Evolutionary conservation across 2,888 invertebrate genomes (phyloP).

Genomic region (Pachliopta kotzebuea): DNA sequence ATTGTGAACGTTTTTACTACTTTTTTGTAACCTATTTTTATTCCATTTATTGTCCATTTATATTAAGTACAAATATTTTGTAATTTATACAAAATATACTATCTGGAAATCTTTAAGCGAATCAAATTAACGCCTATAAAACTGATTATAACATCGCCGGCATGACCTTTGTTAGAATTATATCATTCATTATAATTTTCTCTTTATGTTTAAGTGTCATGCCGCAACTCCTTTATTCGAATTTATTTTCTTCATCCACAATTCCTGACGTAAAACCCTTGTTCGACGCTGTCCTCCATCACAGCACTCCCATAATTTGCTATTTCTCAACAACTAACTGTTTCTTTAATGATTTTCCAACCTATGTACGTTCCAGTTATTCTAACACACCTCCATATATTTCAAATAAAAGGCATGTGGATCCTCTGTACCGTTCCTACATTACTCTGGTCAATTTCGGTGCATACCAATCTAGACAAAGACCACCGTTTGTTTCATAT

Average conservation of each 20-base stretch:
- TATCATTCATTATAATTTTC: constrained; percentile 14
- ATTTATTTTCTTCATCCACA: constrained; percentile 3
- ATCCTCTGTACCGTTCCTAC: constrained; percentile 1
- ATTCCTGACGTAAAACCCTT: neutral
- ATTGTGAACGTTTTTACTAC: neutral
- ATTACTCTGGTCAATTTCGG: neutral
- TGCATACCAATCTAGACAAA: neutral
- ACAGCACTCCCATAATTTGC: constrained; percentile 6
- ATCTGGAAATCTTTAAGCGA: constrained; percentile 21
- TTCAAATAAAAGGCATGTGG: constrained; percentile 17
- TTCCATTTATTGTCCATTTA: neutral
- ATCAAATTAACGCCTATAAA: constrained; percentile 26
- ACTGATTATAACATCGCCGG: constrained; percentile 28
- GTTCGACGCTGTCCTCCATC: neutral
- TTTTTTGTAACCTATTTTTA: constrained; percentile 6
- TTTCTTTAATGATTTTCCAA: constrained; percentile 2
- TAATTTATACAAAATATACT: neutral
- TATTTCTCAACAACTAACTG: constrained; percentile 8
- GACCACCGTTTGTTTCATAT: constrained; percentile 1
- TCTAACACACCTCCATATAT: constrained; percentile 2
- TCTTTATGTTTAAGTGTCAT: constrained; percentile 5
- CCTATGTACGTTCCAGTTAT: constrained; percentile 2
- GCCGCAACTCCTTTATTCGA: constrained; percentile 1
- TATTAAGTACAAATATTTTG: neutral
- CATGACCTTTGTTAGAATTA: constrained; percentile 27